Percentiles rank a stretch among this genome's conserved stretches.
These are phyloP conservation scores for Megalurothrips usitatus DNA, from an alignment of 2,888 invertebrate genomes.

Conservation along the genomic window DNA sequence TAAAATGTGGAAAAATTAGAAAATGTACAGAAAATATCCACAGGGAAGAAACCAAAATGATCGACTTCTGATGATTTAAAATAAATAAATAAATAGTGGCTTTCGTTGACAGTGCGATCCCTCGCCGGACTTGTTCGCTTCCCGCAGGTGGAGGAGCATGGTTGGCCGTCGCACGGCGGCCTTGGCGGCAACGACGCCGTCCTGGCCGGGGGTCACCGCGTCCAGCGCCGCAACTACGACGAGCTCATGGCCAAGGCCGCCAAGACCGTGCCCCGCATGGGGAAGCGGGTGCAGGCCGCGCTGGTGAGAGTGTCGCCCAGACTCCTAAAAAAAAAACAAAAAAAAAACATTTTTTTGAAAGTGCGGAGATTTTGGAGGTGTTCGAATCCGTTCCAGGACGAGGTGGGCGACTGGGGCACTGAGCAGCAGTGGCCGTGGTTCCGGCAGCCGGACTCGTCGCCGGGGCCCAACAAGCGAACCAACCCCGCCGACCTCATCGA, in stretches of 20 bases:
- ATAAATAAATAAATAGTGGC: too few relatives aligned
- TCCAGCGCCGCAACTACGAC: slow-evolving; percentile 12
- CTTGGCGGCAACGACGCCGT: slow-evolving; percentile 16
- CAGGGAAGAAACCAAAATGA: too few relatives aligned
- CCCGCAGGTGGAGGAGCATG: neutral
- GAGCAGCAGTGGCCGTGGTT: slow-evolving; percentile 15
- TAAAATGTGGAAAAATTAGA: too few relatives aligned
- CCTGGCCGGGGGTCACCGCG: neutral
- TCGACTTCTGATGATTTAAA: too few relatives aligned
- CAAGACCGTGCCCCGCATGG: slow-evolving; percentile 12
- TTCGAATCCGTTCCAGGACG: neutral
- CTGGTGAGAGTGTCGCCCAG: neutral
- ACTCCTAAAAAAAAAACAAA: neutral
- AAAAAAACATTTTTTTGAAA: neutral
- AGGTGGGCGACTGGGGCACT: slow-evolving; percentile 9
- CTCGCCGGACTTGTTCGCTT: too few relatives aligned
- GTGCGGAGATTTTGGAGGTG: too few relatives aligned
- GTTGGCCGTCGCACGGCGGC: neutral
- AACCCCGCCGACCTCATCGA: slow-evolving; percentile 4
- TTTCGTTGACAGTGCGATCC: too few relatives aligned
- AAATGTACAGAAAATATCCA: too few relatives aligned
- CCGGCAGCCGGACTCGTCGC: slow-evolving; percentile 11
- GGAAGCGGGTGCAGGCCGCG: neutral
- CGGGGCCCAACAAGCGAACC: neutral
- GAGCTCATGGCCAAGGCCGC: slow-evolving; percentile 8